Base-by-base conservation (phyloP, 2,113 vertebrate species). In the Paradoxurus hermaphroditus region DNA sequence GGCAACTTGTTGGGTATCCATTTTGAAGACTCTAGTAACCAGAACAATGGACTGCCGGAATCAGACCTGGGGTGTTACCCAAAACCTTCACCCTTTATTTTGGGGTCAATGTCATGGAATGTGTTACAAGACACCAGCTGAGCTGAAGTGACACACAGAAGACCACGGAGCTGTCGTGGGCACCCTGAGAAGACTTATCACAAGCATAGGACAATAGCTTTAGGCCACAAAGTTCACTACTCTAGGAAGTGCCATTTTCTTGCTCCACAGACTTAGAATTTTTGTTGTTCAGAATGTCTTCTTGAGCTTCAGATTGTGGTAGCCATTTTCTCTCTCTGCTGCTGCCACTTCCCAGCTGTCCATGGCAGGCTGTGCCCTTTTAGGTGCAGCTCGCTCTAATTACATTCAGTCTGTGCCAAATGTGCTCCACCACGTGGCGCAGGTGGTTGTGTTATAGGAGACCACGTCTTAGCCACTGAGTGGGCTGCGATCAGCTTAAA, bases 31-130 rank as follows among this genome's bases (percentile, higher is more conserved):
- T 36, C 36, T 65, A 27, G 41, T 79, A 11, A 73, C 31, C 29
- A 63, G 68, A 63, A 9, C 2, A 5, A 25, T 27, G 16, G 19
- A 51, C 44, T 34, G 23, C 36, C 31, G 29, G 31, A 34, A 44
- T 59, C 63, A 44, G 25, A 79, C 25, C 56, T 0, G 21, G 39
- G n/a, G 6, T 14, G 9, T 84, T 87, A 53, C 78, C 16, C 65
- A n/a, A 81, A 84, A 19, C 62, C 51, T 59, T 78, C 46, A 27
- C 39, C 34, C 21, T 94, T 95, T 90, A 86, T 11, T 36, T 78
- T 56, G 62, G 78, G 25, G 29, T 46, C 10, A 46, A 85, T 46
- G 41, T 25, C 18, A 29, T 16, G 7, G 41, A 73, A 56, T 19
- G 6, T 44, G 18, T 41, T 36, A 75, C 4, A 62, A 29, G 72